Percentiles rank a stretch among this genome's conserved stretches.
Evolutionary conservation across 2,888 invertebrate species (phyloP).

Genomic region (Lithophane ornitopus): DNA sequence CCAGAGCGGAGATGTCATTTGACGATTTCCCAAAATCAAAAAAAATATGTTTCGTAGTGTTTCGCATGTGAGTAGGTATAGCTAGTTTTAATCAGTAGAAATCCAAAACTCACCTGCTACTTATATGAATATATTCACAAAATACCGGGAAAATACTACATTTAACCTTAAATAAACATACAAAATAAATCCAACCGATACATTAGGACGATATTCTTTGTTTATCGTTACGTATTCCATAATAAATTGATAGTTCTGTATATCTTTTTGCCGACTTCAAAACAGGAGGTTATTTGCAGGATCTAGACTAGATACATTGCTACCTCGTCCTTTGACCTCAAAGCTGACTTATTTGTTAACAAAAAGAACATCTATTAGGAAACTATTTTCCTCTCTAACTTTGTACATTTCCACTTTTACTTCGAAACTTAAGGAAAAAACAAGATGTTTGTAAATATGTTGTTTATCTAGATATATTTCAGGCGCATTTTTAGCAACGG

Average conservation of each 20-base stretch:
- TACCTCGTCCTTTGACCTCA: constrained; percentile 22
- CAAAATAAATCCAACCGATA: neutral
- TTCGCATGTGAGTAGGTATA: neutral
- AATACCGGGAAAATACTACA: neutral
- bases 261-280: neutral
- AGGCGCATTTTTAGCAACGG: constrained; percentile 25
- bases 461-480: constrained; percentile 49
- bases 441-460: constrained; percentile 61
- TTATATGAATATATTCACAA: neutral
- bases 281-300: neutral
- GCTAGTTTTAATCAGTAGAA: neutral
- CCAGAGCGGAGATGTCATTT: too few species aligned
- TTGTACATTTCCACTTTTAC: constrained; percentile 50
- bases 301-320: neutral
- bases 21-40: too few species aligned
- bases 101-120: neutral
- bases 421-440: constrained; percentile 56
- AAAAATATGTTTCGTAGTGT: too few species aligned
- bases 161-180: neutral
- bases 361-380: constrained; percentile 56
- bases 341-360: constrained; percentile 27
- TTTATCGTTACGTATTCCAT: neutral
- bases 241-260: neutral
- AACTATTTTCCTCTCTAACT: constrained; percentile 51
- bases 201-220: neutral